phyloP scores from a whole-genome alignment of 2,888 invertebrate species.

The Dryococelus australis region DNA sequence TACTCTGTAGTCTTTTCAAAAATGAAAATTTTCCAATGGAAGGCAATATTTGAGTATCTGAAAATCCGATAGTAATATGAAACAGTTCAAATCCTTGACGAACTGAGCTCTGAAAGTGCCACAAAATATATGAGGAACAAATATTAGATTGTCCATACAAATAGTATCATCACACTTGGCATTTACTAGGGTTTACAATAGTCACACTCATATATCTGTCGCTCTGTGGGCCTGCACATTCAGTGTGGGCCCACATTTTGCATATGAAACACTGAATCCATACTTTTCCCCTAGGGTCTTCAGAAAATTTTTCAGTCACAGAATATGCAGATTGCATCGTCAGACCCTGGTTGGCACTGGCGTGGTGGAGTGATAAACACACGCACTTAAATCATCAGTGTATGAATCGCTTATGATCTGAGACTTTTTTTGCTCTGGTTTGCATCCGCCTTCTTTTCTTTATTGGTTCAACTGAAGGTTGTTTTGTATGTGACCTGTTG shows the following conservation, averaged over 20 bases:
- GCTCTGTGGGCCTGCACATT: not conserved
- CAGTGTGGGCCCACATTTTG: not conserved
- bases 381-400: not conserved
- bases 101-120: not conserved
- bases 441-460: not conserved
- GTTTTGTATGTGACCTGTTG: not conserved
- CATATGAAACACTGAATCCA: not conserved
- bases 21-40: not conserved
- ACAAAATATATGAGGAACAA: not conserved
- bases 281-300: not conserved
- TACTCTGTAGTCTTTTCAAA: not conserved
- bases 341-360: not conserved
- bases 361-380: not conserved
- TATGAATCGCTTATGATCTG: not conserved
- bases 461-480: not conserved
- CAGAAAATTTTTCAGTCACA: not conserved
- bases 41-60: not conserved
- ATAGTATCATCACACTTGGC: not conserved
- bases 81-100: not conserved
- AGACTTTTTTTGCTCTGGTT: not conserved
- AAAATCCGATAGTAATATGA: not conserved
- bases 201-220: not conserved
- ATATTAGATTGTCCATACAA: not conserved
- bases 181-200: not conserved
- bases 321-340: not conserved